Conservation (phyloP, 2,113 vertebrate genomes). For the Brachyhypopomus occidentalis region DNA sequence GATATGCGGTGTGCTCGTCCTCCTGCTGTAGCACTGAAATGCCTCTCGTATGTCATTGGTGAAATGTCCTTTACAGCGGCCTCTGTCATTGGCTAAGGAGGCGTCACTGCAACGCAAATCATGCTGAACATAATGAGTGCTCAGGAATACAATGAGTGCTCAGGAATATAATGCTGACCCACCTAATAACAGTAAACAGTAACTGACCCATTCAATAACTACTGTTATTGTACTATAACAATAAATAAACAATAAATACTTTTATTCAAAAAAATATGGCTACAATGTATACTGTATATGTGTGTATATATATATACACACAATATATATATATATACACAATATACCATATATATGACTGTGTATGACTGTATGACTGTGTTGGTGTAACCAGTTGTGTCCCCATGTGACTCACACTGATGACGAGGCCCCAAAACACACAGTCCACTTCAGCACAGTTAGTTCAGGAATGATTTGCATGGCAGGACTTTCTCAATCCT, state of each 20-base stretch:
- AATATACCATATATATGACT: too few species aligned
- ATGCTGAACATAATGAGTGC: too few species aligned
- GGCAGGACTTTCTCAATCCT: neutral
- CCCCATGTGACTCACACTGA: neutral
- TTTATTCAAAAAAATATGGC: neutral
- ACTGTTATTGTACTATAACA: too few species aligned
- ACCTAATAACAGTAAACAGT: too few species aligned
- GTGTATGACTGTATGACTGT: too few species aligned
- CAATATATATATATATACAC: too few species aligned
- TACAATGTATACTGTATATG: neutral
- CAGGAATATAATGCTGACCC: too few species aligned
- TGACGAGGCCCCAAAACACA: neutral
- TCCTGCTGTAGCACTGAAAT: slow-evolving; percentile 6
- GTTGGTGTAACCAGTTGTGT: too few species aligned
- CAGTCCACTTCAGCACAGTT: neutral
- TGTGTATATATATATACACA: too few species aligned
- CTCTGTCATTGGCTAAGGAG: neutral
- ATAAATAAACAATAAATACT: neutral
- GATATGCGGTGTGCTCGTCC: slow-evolving; percentile 39
- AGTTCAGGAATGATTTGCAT: neutral
- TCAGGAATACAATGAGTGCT: too few species aligned
- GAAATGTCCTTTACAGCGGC: neutral
- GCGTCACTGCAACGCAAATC: too few species aligned
- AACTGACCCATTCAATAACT: too few species aligned
- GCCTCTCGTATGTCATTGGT: slow-evolving; percentile 50